Percentiles rank a stretch among this genome's conserved stretches.
phyloP scores from a whole-genome alignment of 2,113 vertebrate species.

The Cettia cetti region DNA sequence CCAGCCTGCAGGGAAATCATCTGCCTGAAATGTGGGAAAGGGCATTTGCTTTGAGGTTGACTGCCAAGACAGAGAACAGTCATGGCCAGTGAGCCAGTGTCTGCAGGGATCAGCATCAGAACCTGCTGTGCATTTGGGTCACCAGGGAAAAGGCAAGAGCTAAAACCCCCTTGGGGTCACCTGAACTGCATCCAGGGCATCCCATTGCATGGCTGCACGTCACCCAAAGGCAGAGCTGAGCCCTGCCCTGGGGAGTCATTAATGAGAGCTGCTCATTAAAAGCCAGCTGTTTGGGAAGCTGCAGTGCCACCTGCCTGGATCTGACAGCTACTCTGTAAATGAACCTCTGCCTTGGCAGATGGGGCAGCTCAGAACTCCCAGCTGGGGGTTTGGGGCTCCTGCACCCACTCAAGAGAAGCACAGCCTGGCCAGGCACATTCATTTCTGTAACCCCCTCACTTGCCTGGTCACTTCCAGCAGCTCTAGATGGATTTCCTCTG shows the following conservation, averaged over 20 bases:
- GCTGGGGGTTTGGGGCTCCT: rapidly evolving
- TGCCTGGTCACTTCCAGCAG: background rate
- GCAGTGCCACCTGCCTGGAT: background rate
- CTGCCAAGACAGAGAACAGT: background rate
- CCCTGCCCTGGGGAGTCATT: background rate
- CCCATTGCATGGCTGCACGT: background rate
- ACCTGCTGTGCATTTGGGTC: background rate
- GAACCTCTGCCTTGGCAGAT: background rate
- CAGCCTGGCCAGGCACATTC: background rate
- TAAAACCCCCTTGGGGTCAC: background rate
- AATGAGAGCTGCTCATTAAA: background rate
- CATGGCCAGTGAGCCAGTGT: rapidly evolving
- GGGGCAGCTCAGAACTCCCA: background rate
- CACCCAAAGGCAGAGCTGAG: background rate
- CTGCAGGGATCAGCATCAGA: background rate
- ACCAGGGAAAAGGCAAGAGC: background rate
- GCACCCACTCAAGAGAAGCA: background rate
- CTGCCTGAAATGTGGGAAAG: background rate
- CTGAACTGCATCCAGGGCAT: rapidly evolving
- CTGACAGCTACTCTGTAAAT: background rate
- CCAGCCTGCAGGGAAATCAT: background rate
- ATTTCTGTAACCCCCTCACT: background rate
- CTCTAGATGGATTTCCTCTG: background rate
- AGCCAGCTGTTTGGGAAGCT: background rate
- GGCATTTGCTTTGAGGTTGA: background rate